Evolutionary conservation across 2,113 vertebrate species (phyloP).

Genomic region (Oryctolagus cuniculus): mOryCun1.1 NC_091442.1:41182001-41182500

Average conservation of each 20-base stretch:
- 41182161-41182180: neutral
- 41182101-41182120: neutral
- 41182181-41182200: neutral
- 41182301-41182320: neutral
- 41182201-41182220: neutral
- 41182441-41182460: neutral
- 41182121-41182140: neutral
- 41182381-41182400: neutral
- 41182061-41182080: constrained; percentile 20
- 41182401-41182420: neutral
- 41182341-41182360: neutral
- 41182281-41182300: constrained; percentile 39
- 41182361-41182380: constrained; percentile 29
- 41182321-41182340: constrained; percentile 5
- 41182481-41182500: neutral
- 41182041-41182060: neutral
- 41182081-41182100: neutral
- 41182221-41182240: neutral
- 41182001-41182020: neutral
- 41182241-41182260: neutral
- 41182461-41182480: neutral
- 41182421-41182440: neutral
- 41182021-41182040: neutral
- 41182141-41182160: neutral
- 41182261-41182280: neutral